Base-by-base conservation (phyloP, 2,113 vertebrate genomes). In the Petrocephalus microphthalmus region DNA sequence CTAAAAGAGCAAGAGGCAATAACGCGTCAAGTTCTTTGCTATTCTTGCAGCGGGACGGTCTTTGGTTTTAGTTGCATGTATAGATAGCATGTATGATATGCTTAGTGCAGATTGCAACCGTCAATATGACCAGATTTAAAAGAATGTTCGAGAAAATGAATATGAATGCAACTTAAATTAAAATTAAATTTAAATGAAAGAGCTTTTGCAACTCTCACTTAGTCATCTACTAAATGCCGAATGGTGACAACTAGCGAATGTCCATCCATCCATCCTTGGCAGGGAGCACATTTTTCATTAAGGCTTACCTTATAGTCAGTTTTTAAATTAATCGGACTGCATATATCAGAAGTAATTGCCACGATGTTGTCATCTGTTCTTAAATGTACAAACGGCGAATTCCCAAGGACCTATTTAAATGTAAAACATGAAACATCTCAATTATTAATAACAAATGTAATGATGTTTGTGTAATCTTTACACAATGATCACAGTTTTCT, bases 331-430 rank as follows among this genome's bases (percentile, higher is more conserved):
- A 49, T 57, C 15, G 89, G 89, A 81, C 83, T 87, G 53, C 89
- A 89, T 83, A 74, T 78, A 33, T 89, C 87, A 60, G 81, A 13
- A 0, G 92, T 52, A 33, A 95, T 91, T 92, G 92, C 92, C 0
- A 1, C 25, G 17, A 87, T 54, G 0, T 7, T 0, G 6, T 51
- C 78, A 0, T 60, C 84, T 2, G 2, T 87, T 91, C 83, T 86
- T 25, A 56, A 51, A 2, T 11, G 13, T 19, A 54, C 11, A 33
- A 13, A 19, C 6, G 3, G 83, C 56, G 47, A 52, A 19, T n/a
- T 52, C 15, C 29, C 57, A 13, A 71, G 47, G 20, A 85, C 83
- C 88, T 85, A 25, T 67, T 29, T 33, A 17, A 42, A 11, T 5
- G 83, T 37, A 15, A 29, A 8, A 6, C 19, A 7, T n/a, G 4